phyloP scores from a whole-genome alignment of 2,888 invertebrate species.

The Neria commutata region DNA sequence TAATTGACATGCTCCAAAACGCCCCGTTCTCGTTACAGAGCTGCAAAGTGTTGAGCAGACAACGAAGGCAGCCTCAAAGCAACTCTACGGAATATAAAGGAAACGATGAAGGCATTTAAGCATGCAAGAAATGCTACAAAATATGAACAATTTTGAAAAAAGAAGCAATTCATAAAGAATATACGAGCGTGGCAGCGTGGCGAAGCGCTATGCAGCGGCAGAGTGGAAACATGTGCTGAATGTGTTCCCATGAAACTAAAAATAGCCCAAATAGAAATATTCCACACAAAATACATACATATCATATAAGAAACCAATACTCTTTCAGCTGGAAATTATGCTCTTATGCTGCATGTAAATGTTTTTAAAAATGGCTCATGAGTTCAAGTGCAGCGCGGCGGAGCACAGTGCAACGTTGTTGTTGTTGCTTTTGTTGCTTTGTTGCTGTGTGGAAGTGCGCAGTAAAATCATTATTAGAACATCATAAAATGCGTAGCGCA shows the following conservation, averaged over 20 bases:
- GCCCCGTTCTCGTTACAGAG: neutral
- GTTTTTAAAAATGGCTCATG: constrained; percentile 23
- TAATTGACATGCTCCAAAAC: neutral
- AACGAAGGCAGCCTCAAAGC: neutral
- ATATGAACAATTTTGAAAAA: neutral
- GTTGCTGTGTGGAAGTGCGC: neutral
- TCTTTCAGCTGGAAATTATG: neutral
- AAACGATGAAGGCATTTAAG: neutral
- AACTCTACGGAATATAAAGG: neutral
- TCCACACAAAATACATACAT: neutral
- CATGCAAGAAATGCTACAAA: neutral
- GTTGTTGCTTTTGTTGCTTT: neutral
- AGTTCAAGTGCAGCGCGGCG: constrained; percentile 34
- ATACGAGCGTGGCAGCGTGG: no score
- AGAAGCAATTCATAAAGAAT: neutral
- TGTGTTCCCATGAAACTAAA: constrained; percentile 45
- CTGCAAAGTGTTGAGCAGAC: neutral
- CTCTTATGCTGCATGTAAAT: constrained; percentile 15
- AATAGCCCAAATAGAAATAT: constrained; percentile 34
- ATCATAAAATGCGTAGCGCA: constrained; percentile 34
- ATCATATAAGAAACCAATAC: no score
- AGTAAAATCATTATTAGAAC: constrained; percentile 37
- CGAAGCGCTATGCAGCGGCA: no score
- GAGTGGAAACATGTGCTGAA: neutral
- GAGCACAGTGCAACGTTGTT: constrained; percentile 3